These are phyloP conservation scores for Caenorhabditis panamensis DNA, from an alignment of 2,888 invertebrate genomes.

Conservation along the genomic window DNA sequence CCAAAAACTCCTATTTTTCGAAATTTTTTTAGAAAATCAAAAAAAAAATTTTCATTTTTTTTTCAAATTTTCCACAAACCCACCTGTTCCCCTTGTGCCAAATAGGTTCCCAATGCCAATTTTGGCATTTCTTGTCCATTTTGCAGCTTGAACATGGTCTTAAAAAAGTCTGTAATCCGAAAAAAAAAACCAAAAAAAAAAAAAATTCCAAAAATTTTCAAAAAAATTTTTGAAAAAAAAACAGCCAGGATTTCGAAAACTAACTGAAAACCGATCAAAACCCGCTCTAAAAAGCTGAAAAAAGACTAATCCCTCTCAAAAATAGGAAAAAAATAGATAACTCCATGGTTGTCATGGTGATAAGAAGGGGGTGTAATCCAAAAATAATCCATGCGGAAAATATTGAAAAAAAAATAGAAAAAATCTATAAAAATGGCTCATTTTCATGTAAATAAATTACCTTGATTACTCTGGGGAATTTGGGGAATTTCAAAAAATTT, in stretches of 20 bases:
- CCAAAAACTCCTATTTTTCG: too few species aligned
- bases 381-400: too few species aligned
- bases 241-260: neutral
- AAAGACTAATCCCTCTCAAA: neutral
- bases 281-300: neutral
- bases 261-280: neutral
- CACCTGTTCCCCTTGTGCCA: slow-evolving; percentile 18
- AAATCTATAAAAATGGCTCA: too few species aligned
- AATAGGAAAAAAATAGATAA: too few species aligned
- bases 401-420: too few species aligned
- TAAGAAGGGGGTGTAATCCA: too few species aligned
- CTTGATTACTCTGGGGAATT: neutral
- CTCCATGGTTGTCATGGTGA: too few species aligned
- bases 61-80: neutral
- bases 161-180: neutral
- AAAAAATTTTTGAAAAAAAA: neutral
- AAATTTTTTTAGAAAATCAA: too few species aligned
- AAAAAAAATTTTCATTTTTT: neutral
- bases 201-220: neutral
- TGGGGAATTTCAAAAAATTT: neutral
- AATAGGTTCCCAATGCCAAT: slow-evolving; percentile 45
- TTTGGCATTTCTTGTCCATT: slow-evolving; percentile 46
- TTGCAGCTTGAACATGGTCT: slow-evolving; percentile 33
- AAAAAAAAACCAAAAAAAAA: neutral
- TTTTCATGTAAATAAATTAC: too few species aligned